phyloP scores from a whole-genome alignment of 2,797 vertebrate genomes.

The Linurgus olivaceus region DNA sequence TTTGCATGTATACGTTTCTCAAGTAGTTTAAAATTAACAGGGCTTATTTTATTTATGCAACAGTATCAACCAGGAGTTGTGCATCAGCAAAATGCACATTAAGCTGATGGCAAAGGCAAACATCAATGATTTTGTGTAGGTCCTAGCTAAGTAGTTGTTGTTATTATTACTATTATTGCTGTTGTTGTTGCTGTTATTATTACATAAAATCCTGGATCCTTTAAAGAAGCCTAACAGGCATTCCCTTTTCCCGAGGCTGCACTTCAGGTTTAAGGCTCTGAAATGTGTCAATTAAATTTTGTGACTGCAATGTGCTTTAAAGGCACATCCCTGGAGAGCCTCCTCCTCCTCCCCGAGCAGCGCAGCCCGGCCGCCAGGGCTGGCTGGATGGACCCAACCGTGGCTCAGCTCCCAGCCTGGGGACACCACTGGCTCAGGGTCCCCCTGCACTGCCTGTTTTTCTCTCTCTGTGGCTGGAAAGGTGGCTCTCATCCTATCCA shows the following conservation, averaged over 20 bases:
- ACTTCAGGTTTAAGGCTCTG: conserved; percentile 9
- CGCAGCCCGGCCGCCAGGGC: rapidly evolving
- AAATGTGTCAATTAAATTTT: background rate
- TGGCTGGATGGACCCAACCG: rapidly evolving
- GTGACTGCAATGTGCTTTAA: background rate
- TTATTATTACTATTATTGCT: background rate
- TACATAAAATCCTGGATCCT: background rate
- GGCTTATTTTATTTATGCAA: conserved; percentile 62
- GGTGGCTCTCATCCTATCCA: background rate
- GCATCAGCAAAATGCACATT: conserved; percentile 48
- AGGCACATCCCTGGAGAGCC: background rate
- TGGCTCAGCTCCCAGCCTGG: background rate
- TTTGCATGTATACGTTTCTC: background rate
- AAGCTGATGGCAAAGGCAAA: conserved; percentile 37
- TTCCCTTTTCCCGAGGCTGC: background rate
- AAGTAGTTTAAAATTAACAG: conserved; percentile 7
- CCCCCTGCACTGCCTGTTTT: background rate
- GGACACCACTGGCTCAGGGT: rapidly evolving
- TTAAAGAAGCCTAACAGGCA: background rate
- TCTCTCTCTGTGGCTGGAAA: rapidly evolving
- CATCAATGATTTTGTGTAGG: conserved; percentile 38
- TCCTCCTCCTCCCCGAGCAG: rapidly evolving
- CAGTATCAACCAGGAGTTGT: conserved; percentile 17
- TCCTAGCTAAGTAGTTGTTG: conserved; percentile 15
- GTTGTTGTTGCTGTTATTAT: background rate